Percentiles rank a stretch among this genome's conserved stretches.
Conservation (phyloP, 1,140 invertebrate genomes). For the Battus philenor region DNA sequence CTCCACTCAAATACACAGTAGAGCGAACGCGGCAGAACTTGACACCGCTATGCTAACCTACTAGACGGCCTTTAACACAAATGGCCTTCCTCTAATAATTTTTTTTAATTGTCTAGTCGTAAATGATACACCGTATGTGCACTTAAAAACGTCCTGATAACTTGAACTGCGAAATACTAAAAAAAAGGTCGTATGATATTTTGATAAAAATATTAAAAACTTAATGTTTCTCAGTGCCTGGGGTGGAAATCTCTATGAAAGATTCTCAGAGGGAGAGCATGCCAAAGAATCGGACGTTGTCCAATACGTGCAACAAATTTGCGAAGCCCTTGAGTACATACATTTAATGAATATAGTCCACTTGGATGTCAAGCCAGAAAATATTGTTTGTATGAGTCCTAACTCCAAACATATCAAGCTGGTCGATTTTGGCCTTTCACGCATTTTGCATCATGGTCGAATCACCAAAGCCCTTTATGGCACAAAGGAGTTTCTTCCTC, state of each 20-base stretch:
- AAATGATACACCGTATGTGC: no score
- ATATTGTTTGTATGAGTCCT: conserved; percentile 91
- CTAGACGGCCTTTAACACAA: no score
- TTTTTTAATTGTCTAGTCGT: no score
- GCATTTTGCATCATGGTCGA: conserved; percentile 80
- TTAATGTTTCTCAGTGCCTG: conserved; percentile 81
- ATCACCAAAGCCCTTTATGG: conserved; percentile 90
- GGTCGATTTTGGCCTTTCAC: conserved; percentile 94
- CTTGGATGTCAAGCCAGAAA: conserved; percentile 95
- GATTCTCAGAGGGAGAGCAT: conserved; percentile 94
- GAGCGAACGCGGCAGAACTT: no score
- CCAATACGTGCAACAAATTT: conserved; percentile 94
- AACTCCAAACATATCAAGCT: conserved; percentile 89
- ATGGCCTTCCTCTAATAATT: no score
- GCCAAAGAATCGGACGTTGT: conserved; percentile 94
- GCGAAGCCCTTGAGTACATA: conserved; percentile 93
- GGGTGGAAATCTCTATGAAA: conserved; percentile 94
- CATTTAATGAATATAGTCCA: conserved; percentile 91
- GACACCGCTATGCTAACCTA: no score
- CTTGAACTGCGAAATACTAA: no score
- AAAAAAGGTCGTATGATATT: no score
- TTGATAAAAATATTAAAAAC: conserved; percentile 1
- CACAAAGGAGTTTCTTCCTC: conserved; percentile 95
- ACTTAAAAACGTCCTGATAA: no score
- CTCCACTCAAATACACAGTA: no score